Conservation (phyloP, 2,113 vertebrate genomes). For the Todiramphus saurophagus region DNA sequence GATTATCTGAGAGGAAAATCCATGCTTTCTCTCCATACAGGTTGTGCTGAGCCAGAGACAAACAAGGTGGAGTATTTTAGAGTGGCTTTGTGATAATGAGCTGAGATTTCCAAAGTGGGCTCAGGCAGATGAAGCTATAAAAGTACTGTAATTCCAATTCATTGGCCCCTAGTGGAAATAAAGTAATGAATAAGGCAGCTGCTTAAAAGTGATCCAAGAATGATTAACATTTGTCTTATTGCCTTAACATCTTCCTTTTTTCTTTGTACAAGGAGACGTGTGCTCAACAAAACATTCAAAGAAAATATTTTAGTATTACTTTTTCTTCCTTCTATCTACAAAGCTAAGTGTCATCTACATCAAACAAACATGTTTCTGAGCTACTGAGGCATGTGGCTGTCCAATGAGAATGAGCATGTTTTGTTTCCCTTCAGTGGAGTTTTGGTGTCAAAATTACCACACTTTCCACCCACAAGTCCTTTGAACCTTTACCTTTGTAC, state of each 20-base stretch:
- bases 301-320: not conserved
- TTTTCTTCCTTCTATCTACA: not conserved
- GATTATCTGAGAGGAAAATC: not conserved
- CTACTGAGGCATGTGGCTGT: not conserved
- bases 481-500: not conserved
- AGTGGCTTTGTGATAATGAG: conserved; percentile 17
- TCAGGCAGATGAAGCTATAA: conserved; percentile 41
- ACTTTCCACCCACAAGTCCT: not conserved
- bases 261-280: not conserved
- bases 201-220: conserved; percentile 18
- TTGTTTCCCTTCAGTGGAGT: not conserved
- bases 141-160: conserved; percentile 19
- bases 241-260: not conserved
- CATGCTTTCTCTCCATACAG: not conserved
- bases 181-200: conserved; percentile 50
- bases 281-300: not conserved
- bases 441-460: not conserved
- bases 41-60: not conserved
- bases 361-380: not conserved
- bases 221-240: conserved; percentile 19
- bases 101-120: conserved; percentile 30
- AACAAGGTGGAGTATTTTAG: conserved; percentile 3
- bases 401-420: not conserved
- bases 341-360: not conserved
- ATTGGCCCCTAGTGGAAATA: conserved; percentile 8